Percentiles rank a stretch among this genome's conserved stretches.
Conservation (phyloP, 1,140 invertebrate species). For the Apis florea region DNA sequence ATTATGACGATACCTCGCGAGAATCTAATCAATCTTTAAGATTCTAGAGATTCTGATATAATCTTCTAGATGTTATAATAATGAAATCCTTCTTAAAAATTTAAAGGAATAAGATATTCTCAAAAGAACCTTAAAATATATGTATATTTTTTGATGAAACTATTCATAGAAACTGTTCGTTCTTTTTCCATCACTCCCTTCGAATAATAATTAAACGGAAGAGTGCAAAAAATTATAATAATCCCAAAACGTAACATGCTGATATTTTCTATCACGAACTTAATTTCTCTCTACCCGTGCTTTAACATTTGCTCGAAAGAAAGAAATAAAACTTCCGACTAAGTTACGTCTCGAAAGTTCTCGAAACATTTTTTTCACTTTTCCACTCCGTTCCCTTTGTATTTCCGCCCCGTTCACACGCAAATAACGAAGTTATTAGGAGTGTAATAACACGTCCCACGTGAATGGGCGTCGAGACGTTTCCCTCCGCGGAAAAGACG, state of each 20-base stretch:
- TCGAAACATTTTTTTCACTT: conserved; percentile 34
- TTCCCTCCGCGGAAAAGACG: background rate
- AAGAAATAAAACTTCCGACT: conserved; percentile 28
- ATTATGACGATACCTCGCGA: too few species aligned
- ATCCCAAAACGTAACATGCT: too few species aligned
- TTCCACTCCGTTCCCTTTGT: conserved; percentile 9
- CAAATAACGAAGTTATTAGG: conserved; percentile 39
- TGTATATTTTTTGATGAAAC: background rate
- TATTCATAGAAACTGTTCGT: too few species aligned
- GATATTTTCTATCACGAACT: background rate
- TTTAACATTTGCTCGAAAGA: conserved; percentile 9
- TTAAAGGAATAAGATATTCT: too few species aligned
- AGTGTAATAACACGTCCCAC: conserved; percentile 3
- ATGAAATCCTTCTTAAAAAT: too few species aligned
- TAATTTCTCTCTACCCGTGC: background rate
- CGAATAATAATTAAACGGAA: background rate
- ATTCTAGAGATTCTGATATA: too few species aligned
- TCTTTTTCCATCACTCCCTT: background rate
- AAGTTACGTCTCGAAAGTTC: conserved; percentile 27
- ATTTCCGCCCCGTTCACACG: conserved; percentile 6
- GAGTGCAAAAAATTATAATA: background rate
- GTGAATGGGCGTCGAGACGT: background rate
- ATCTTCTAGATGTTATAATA: too few species aligned
- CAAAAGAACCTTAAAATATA: background rate
- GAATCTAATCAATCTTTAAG: too few species aligned